Evolutionary conservation across 2,888 invertebrate genomes (phyloP), one percentile per base, ranked within the genome.

Genomic region (Idaea biselata): DNA sequence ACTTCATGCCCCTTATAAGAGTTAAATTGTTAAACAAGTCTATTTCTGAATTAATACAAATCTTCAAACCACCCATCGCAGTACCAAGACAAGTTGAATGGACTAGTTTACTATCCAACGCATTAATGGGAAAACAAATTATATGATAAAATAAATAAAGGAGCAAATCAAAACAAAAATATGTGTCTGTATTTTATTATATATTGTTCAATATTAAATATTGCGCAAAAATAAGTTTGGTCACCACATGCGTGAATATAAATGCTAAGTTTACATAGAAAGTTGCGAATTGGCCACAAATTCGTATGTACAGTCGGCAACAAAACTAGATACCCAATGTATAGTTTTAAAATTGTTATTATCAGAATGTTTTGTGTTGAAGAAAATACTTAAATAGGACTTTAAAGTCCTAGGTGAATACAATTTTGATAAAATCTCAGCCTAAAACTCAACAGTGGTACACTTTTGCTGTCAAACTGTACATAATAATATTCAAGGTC

Each of bases 161-260:
- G 55, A 55, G 55, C 55, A 55, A 55, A 55, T 55, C 16, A 55
- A 73, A 66, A 73, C 77, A 62, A 31, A 60, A 66, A 59, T 62
- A 66, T 64, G 17, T 75, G 73, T 83, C 79, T 82, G 78, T 73
- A 86, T 81, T n/a, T 84, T 87, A 86, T 83, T 84, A 82, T 86
- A 86, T 88, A 82, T 83, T 79, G 69, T 83, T 83, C 77, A 80
- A 84, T 86, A 84, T 83, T 83, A 78, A 76, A 81, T 80, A 83
- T 84, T 83, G 84, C 84, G 82, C 85, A 86, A 85, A 87, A 88
- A 83, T 82, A 82, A 84, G 82, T 84, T 85, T 86, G 85, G 88
- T 88, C 88, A 86, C 84, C 84, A 84, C 85, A 84, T 80, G 79
- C 75, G 82, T 87, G 84, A 87, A 82, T 83, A 84, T 84, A 87